phyloP scores from a whole-genome alignment of 2,113 vertebrate genomes.

The Triplophysa siluroides region DNA sequence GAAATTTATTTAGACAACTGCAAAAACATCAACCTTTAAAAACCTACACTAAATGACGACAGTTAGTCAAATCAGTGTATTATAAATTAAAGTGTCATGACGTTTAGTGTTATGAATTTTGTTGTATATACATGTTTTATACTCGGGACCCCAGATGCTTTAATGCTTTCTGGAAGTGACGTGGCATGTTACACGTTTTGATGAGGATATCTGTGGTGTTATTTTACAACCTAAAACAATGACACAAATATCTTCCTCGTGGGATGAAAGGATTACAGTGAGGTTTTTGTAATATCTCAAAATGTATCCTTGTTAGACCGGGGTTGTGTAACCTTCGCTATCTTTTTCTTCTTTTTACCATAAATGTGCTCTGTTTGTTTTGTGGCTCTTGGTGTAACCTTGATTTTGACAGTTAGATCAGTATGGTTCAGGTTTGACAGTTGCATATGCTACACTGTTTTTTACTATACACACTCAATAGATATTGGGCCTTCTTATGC shows the following conservation, averaged over 20 bases:
- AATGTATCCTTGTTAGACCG: not conserved
- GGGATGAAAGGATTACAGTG: no score
- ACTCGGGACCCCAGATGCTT: no score
- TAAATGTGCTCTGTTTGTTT: constrained; percentile 24
- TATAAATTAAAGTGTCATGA: no score
- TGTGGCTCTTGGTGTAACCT: constrained; percentile 44
- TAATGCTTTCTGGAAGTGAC: no score
- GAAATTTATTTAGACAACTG: not conserved
- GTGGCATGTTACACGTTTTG: no score
- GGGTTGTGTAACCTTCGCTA: not conserved
- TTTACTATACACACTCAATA: not conserved
- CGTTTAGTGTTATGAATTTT: no score
- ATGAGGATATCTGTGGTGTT: no score
- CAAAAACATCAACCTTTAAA: not conserved
- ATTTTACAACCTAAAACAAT: no score
- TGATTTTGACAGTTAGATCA: constrained; percentile 1
- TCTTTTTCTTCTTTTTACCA: constrained; percentile 7
- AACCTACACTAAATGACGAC: no score
- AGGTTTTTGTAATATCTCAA: not conserved
- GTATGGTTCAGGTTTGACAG: not conserved
- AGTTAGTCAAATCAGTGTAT: no score
- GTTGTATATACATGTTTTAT: no score
- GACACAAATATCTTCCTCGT: no score
- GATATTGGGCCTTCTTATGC: not conserved
- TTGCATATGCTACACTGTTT: not conserved